These are phyloP conservation scores for Brachyistius frenatus DNA, from an alignment of 2,113 vertebrate species.

Conservation along the genomic window DNA sequence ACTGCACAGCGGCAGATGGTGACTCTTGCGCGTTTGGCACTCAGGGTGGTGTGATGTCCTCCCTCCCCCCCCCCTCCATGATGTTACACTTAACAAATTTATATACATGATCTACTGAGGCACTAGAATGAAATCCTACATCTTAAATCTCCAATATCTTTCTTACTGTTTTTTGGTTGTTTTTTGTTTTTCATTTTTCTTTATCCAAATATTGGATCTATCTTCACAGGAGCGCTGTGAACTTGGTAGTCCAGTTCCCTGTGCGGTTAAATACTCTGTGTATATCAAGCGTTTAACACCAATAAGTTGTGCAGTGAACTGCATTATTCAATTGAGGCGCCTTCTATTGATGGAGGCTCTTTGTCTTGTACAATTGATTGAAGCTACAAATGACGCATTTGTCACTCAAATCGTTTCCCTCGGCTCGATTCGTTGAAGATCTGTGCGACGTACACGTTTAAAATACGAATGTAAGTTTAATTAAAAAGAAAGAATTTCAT, in stretches of 20 bases:
- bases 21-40: conserved; percentile 4
- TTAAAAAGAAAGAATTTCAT: too few relatives aligned
- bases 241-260: too few relatives aligned
- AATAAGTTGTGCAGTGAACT: neutral
- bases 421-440: neutral
- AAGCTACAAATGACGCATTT: neutral
- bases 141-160: too few relatives aligned
- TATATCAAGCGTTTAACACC: too few relatives aligned
- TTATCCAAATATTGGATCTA: too few relatives aligned
- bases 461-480: too few relatives aligned
- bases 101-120: neutral
- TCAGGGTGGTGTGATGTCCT: conserved; percentile 4
- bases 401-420: neutral
- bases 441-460: too few relatives aligned
- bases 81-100: neutral
- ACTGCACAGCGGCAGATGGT: conserved; percentile 29
- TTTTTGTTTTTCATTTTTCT: too few relatives aligned
- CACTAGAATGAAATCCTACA: neutral
- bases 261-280: too few relatives aligned
- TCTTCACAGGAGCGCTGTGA: neutral
- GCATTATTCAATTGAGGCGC: neutral
- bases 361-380: neutral
- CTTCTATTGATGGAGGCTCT: neutral
- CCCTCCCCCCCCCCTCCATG: neutral
- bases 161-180: too few relatives aligned